These are phyloP conservation scores for Telmatherina bonti DNA, from an alignment of 2,797 vertebrate genomes.

Conservation along the genomic window DNA sequence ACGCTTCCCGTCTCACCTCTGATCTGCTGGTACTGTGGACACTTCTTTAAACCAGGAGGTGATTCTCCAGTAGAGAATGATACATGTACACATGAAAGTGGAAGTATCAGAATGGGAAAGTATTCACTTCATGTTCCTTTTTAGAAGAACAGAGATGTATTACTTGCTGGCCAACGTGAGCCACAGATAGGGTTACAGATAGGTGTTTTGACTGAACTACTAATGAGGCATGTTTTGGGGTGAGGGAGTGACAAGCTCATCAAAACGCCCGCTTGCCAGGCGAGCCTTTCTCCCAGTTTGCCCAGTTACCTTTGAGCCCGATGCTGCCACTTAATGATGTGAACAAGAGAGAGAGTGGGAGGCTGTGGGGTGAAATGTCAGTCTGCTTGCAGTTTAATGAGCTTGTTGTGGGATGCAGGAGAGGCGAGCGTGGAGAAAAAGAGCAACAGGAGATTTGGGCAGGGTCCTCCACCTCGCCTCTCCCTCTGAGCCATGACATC, in stretches of 20 bases:
- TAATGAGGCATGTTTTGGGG: slow-evolving; percentile 98
- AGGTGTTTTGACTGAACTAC: slow-evolving; percentile 90
- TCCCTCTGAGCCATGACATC: slow-evolving; percentile 23
- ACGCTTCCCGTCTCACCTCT: too few relatives aligned
- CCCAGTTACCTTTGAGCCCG: slow-evolving; percentile 89
- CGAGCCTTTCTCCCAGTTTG: slow-evolving; percentile 86
- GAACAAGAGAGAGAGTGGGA: slow-evolving; percentile 88
- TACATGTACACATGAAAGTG: too few relatives aligned
- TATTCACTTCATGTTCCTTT: too few relatives aligned
- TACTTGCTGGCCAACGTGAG: too few relatives aligned
- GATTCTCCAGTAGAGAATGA: too few relatives aligned
- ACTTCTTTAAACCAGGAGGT: too few relatives aligned
- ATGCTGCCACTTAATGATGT: slow-evolving; percentile 92
- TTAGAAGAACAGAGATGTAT: too few relatives aligned
- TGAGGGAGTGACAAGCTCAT: slow-evolving; percentile 94
- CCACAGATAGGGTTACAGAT: slow-evolving; percentile 84
- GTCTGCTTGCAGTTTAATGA: slow-evolving; percentile 91
- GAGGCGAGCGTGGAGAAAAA: slow-evolving; percentile 56
- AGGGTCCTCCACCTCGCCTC: slow-evolving; percentile 25
- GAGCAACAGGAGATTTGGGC: slow-evolving; percentile 58
- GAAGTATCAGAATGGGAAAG: too few relatives aligned
- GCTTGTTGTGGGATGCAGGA: slow-evolving; percentile 78
- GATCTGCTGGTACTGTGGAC: too few relatives aligned
- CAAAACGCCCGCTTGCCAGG: slow-evolving; percentile 91
- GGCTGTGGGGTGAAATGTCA: slow-evolving; percentile 90